A percentile compares a stretch with the other conserved stretches of the same genome.
Conservation (phyloP, 2,888 invertebrate species). For the Ametastegia equiseti region DNA sequence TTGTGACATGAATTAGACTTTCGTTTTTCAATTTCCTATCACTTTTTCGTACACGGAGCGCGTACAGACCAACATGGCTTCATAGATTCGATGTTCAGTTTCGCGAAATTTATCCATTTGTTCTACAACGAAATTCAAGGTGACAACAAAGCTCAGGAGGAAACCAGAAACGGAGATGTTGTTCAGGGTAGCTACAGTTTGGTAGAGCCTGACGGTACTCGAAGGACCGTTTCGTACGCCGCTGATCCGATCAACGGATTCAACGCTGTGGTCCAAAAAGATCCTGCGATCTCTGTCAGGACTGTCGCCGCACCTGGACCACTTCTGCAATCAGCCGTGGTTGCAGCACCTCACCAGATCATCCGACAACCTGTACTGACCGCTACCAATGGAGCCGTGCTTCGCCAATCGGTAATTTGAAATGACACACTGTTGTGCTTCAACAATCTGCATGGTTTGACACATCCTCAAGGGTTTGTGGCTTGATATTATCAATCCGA, state of each 20-base stretch:
- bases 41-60: not conserved
- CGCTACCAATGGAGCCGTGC: slow-evolving; percentile 54
- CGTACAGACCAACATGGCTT: not conserved
- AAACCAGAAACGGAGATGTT: slow-evolving; percentile 68
- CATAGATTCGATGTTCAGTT: too few relatives aligned
- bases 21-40: not conserved
- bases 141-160: slow-evolving; percentile 72
- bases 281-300: slow-evolving; percentile 64
- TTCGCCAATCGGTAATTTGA: slow-evolving; percentile 56
- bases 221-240: slow-evolving; percentile 69
- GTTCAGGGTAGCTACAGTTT: slow-evolving; percentile 72
- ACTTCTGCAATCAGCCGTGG: slow-evolving; percentile 43
- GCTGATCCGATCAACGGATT: slow-evolving; percentile 72
- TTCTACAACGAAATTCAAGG: slow-evolving; percentile 56
- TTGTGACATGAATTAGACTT: not conserved
- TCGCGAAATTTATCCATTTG: not conserved
- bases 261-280: slow-evolving; percentile 70
- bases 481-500: not conserved
- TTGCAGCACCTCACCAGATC: slow-evolving; percentile 46
- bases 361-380: slow-evolving; percentile 33
- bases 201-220: slow-evolving; percentile 70
- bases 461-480: not conserved
- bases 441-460: slow-evolving; percentile 40
- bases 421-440: not conserved
- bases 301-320: slow-evolving; percentile 51